Evolutionary conservation across 2,888 invertebrate species (phyloP), one percentile per base, ranked within the genome.

Genomic region (Bombylius discolor): DNA sequence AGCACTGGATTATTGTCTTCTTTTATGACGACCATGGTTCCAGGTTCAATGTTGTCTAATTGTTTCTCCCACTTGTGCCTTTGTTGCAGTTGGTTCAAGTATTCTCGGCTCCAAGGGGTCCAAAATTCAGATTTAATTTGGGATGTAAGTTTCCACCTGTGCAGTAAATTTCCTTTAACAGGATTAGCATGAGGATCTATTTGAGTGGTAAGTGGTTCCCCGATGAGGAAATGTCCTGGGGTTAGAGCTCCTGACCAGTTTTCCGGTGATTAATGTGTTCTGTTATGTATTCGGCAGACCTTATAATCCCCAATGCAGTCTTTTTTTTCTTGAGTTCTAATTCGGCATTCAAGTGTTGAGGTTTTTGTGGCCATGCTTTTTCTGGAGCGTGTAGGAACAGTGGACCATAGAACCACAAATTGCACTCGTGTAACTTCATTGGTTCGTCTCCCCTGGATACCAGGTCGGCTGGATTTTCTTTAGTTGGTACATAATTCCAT

Each of bases 191-290:
- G 23, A 7, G 50, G 31, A 34, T 55, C 55, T 7, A 50, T n/a
- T 5, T 14, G 14, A 8, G 46, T 32, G 9, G 31, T 55, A 1
- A 56, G 31, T 14, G 53, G 45, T 32, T 50, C 45, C 3, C 57
- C 55, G 14, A 55, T 53, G 12, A 57, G 34, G 42, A 59, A 56
- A 47, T 57, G 59, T 7, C 57, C 55, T 23, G 59, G 57, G 13
- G 59, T 59, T 4, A 59, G 42, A 13, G 52, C 50, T 4, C n/a
- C n/a, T 5, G 23, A 23, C 23, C 23, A 23, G 23, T n/a, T n/a
- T 23, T 23, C 1, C 23, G 23, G 23, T 23, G 23, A 23, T 23
- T 23, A 23, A 23, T 23, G 23, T 23, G 23, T 23, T 23, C 23
- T 23, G 23, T 23, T 23, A 23, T 23, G 3, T 23, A 23, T 3